Conservation (phyloP, 2,113 vertebrate species). For the Xiphophorus hellerii region DNA sequence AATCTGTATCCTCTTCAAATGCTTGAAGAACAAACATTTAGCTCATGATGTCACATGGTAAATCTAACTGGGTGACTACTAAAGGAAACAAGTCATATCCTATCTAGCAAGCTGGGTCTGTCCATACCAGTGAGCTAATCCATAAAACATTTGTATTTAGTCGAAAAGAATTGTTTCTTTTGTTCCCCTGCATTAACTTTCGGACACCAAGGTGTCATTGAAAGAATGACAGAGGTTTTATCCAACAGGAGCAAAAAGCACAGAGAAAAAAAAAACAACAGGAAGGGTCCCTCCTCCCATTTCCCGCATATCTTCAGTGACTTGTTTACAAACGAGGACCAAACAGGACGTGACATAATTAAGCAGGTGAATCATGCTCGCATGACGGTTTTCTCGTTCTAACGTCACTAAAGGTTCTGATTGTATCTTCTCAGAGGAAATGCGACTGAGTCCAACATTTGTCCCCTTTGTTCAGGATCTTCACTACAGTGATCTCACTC, state of each 20-base stretch:
- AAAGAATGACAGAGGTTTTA: slow-evolving; percentile 21
- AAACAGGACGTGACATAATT: slow-evolving; percentile 73
- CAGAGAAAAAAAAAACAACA: slow-evolving; percentile 17
- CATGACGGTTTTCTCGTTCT: slow-evolving; percentile 35
- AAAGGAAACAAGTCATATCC: slow-evolving; percentile 45
- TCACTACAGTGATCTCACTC: slow-evolving; percentile 1
- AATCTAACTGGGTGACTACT: neutral
- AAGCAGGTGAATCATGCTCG: slow-evolving; percentile 61
- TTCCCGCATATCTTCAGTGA: slow-evolving; percentile 56
- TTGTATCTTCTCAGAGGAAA: slow-evolving; percentile 35
- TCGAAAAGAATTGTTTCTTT: slow-evolving; percentile 11
- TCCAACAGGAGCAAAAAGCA: slow-evolving; percentile 4
- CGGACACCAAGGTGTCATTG: neutral
- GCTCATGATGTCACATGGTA: slow-evolving; percentile 13
- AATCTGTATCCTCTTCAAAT: neutral
- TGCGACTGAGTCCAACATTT: slow-evolving; percentile 9
- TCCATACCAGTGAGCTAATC: neutral
- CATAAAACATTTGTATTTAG: neutral
- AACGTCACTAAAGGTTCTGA: slow-evolving; percentile 26
- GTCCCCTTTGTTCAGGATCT: neutral
- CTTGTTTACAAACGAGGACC: slow-evolving; percentile 69
- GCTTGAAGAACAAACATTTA: neutral
- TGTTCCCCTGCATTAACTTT: slow-evolving; percentile 5
- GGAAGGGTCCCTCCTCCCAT: slow-evolving; percentile 36
- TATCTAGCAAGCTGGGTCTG: neutral